Base-by-base conservation (phyloP, 2,888 invertebrate species). In the Athalia circularis region DNA sequence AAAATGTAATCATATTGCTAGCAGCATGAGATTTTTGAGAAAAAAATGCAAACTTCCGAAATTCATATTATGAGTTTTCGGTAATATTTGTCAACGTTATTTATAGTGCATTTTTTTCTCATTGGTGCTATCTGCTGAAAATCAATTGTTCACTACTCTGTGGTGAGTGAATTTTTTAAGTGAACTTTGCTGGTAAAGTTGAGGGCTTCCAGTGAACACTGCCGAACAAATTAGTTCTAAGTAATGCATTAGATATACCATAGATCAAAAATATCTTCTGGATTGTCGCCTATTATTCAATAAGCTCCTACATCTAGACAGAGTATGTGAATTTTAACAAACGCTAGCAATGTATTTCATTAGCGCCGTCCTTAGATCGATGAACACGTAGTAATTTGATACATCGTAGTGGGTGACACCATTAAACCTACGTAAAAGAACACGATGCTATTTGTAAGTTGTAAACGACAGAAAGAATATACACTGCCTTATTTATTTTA, bases 401-500 rank as follows among this genome's bases (percentile, higher is more conserved):
- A 52, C 64, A 52, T 74, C 62, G 76, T 62, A 62, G 74, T 57
- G 75, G 59, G 59, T 15, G 67, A 64, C 57, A 81, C 68, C 80
- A 77, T 79, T 77, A 77, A 78, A 65, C 50, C 47, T 77, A 77
- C 79, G 52, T 68, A 76, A 80, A 77, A 78, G 59, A 80, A 81
- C 65, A 68, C 64, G 70, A 80, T 47, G 79, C 79, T 79, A 81
- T 80, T 78, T 77, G 80, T 79, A 81, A 77, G 61, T 62, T 59
- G 64, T 77, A 68, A 79, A 50, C 62, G 83, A 83, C 81, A 83
- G 81, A 83, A 82, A 83, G 84, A 85, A 82, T 84, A 86, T 86
- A 86, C 88, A 89, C 88, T 89, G 89, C 89, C 89, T 89, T 89
- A 88, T 89, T 89, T 89, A 89, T 89, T 89, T 88, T 87, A 87